phyloP scores from a whole-genome alignment of 2,797 vertebrate genomes.

The Tolypeutes matacus region DNA sequence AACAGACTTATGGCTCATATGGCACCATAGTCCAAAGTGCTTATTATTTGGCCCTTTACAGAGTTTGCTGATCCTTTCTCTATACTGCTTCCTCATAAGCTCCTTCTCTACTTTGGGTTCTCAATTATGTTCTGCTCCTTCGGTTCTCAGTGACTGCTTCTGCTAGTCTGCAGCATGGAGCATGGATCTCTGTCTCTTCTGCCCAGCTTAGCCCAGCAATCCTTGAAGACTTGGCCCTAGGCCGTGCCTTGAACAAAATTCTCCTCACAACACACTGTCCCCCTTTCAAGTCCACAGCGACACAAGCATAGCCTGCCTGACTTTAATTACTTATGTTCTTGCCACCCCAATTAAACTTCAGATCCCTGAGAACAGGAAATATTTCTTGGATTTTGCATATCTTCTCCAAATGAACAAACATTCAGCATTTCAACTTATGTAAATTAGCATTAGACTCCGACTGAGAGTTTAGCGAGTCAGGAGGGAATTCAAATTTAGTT shows the following conservation, averaged over 20 bases:
- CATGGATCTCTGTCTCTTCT: not conserved
- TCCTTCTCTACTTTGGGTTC: not conserved
- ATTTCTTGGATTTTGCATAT: not conserved
- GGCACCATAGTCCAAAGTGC: not conserved
- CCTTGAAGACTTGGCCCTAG: not conserved
- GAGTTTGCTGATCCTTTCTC: not conserved
- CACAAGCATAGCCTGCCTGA: not conserved
- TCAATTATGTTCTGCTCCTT: not conserved
- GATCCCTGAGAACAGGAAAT: not conserved
- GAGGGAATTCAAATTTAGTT: conserved; percentile 43
- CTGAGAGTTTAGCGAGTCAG: not conserved
- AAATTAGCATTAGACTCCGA: not conserved
- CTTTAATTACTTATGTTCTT: not conserved
- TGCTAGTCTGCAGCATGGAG: not conserved
- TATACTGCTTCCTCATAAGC: not conserved
- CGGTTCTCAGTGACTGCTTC: not conserved
- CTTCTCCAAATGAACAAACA: conserved; percentile 44
- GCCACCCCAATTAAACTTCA: not conserved
- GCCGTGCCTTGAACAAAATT: not conserved
- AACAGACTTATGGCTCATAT: not conserved
- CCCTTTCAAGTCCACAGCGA: not conserved
- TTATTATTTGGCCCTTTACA: not conserved
- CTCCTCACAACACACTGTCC: not conserved
- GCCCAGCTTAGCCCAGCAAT: not conserved
- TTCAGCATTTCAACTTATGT: not conserved